Percentiles rank a stretch among this genome's conserved stretches.
Conservation (phyloP, 2,888 invertebrate species). For the Boloria selene region DNA sequence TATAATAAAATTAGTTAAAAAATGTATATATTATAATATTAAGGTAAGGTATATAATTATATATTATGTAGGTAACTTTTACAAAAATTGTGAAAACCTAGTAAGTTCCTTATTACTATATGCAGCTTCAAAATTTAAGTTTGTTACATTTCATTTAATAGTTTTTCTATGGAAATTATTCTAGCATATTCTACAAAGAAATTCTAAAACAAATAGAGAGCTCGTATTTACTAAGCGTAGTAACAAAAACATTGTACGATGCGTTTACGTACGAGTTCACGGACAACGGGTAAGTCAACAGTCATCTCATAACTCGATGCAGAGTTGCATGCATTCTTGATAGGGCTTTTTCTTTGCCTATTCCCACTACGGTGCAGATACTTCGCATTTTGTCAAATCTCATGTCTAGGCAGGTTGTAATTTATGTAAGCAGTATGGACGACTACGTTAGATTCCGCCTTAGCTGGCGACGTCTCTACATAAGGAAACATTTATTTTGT, state of each 20-base stretch:
- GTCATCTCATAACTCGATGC: constrained; percentile 68
- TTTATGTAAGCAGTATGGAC: constrained; percentile 22
- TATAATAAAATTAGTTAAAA: background rate
- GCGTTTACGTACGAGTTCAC: constrained; percentile 34
- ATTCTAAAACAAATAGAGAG: constrained; percentile 1
- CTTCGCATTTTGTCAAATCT: constrained; percentile 44
- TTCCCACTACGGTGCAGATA: constrained; percentile 37
- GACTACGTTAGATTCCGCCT: constrained; percentile 10
- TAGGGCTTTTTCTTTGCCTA: constrained; percentile 51
- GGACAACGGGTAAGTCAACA: constrained; percentile 62
- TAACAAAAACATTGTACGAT: constrained; percentile 17
- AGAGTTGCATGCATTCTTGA: constrained; percentile 70
- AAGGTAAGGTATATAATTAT: too few relatives aligned
- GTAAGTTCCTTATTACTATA: too few relatives aligned
- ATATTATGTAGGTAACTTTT: too few relatives aligned
- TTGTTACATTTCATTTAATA: background rate
- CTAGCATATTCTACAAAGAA: background rate
- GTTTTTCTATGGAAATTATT: background rate
- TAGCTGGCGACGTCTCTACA: background rate
- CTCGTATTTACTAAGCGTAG: constrained; percentile 21
- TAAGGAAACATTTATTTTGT: too few relatives aligned
- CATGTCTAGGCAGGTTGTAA: constrained; percentile 22
- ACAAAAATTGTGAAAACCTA: too few relatives aligned
- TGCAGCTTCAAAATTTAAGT: too few relatives aligned
- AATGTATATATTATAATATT: too few relatives aligned